phyloP scores from a whole-genome alignment of 2,797 vertebrate species.

The Tachyglossus aculeatus region DNA sequence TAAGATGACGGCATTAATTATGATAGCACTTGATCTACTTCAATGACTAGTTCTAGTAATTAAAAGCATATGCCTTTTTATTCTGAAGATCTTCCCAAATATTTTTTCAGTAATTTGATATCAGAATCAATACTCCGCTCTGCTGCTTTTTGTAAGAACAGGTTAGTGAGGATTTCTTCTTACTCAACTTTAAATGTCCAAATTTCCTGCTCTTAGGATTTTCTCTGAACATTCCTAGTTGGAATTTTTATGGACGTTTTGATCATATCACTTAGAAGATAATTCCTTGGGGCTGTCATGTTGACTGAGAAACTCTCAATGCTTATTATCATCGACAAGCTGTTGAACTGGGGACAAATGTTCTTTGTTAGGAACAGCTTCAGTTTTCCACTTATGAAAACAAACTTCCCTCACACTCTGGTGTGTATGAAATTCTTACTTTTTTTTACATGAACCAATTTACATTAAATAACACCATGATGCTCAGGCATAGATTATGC shows the following conservation, averaged over 20 bases:
- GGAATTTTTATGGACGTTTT: conserved; percentile 56
- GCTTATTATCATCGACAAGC: conserved; percentile 63
- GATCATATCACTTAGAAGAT: conserved; percentile 59
- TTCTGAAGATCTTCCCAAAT: conserved; percentile 33
- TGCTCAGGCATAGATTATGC: too few species aligned
- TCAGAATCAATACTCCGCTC: conserved; percentile 27
- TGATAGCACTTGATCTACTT: conserved; percentile 7
- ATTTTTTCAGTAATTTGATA: conserved; percentile 39
- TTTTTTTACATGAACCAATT: too few species aligned
- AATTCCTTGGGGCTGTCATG: conserved; percentile 61
- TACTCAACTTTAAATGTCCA: conserved; percentile 41
- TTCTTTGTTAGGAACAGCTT: conserved; percentile 63
- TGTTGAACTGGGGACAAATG: conserved; percentile 56
- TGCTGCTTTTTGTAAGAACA: conserved; percentile 35
- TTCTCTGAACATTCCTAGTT: conserved; percentile 53
- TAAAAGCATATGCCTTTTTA: conserved; percentile 37
- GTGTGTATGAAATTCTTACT: too few species aligned
- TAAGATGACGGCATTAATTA: background rate
- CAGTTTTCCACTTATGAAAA: conserved; percentile 58
- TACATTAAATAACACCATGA: too few species aligned
- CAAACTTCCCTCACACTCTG: too few species aligned
- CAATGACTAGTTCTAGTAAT: conserved; percentile 28
- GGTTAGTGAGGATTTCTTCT: conserved; percentile 27
- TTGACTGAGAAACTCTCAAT: background rate
- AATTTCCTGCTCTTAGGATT: conserved; percentile 60